These are phyloP conservation scores for Proisotoma minuta DNA, from an alignment of 2,888 invertebrate genomes.

Conservation along the genomic window DNA sequence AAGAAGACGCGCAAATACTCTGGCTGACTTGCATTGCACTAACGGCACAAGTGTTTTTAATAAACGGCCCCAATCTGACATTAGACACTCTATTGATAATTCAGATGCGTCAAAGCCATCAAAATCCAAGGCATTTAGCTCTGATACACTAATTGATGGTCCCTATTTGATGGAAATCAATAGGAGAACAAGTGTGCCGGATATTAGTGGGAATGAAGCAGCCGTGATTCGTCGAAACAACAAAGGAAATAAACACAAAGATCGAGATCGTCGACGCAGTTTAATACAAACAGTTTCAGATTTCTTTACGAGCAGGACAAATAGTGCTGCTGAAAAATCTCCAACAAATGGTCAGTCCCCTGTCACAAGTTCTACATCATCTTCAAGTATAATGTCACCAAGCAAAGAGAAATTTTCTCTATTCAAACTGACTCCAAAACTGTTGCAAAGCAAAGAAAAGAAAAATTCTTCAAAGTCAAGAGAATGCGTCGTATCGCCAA, in stretches of 20 bases:
- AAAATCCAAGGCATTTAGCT: slow-evolving; percentile 41
- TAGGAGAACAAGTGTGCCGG: slow-evolving; percentile 37
- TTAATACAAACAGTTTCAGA: slow-evolving; percentile 78
- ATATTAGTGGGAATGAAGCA: slow-evolving; percentile 19
- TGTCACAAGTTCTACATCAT: slow-evolving; percentile 11
- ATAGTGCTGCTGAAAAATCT: background rate
- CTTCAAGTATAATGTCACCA: slow-evolving; percentile 10
- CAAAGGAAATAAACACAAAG: slow-evolving; percentile 55
- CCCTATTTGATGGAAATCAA: slow-evolving; percentile 5
- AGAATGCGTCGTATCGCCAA: slow-evolving; percentile 25
- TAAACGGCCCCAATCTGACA: background rate
- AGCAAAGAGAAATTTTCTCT: slow-evolving; percentile 41
- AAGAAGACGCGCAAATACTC: slow-evolving; percentile 27
- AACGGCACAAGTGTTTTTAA: background rate
- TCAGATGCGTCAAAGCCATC: slow-evolving; percentile 4
- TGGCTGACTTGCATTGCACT: slow-evolving; percentile 26
- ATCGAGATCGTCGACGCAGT: slow-evolving; percentile 70
- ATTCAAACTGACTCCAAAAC: slow-evolving; percentile 42
- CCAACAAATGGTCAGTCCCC: slow-evolving; percentile 9
- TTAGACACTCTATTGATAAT: background rate
- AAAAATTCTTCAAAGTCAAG: slow-evolving; percentile 31
- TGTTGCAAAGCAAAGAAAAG: slow-evolving; percentile 33
- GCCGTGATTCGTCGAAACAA: background rate
- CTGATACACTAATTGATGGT: slow-evolving; percentile 38
- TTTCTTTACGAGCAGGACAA: slow-evolving; percentile 63